phyloP scores from a whole-genome alignment of 2,888 invertebrate genomes.

The Allolobophora icterica region DNA sequence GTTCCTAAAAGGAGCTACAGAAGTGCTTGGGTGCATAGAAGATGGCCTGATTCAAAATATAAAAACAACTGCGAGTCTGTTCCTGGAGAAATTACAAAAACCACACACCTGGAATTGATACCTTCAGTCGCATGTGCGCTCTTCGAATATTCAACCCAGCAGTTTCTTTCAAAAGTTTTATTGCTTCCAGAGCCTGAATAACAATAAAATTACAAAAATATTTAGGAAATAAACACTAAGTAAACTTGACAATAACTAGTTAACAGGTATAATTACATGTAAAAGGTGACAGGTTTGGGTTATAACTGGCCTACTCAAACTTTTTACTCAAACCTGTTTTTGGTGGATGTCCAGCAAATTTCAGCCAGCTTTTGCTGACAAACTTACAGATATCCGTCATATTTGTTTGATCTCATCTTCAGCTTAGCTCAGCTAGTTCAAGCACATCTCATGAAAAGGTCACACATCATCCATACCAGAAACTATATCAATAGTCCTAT shows the following conservation, averaged over 20 bases:
- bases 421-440: background rate
- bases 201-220: background rate
- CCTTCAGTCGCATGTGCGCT: conserved; percentile 90
- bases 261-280: background rate
- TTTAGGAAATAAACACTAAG: background rate
- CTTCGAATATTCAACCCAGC: conserved; percentile 82
- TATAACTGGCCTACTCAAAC: too few species aligned
- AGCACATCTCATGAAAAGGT: too few species aligned
- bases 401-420: background rate
- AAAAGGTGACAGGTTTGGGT: too few species aligned
- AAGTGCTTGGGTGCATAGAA: background rate
- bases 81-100: background rate
- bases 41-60: background rate
- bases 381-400: background rate
- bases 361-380: background rate
- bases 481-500: too few species aligned
- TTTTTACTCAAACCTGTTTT: too few species aligned
- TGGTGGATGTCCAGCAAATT: background rate
- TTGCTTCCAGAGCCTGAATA: conserved; percentile 82
- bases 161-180: conserved; percentile 80
- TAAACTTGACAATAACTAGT: background rate
- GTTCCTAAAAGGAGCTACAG: background rate
- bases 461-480: too few species aligned
- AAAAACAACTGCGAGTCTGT: background rate
- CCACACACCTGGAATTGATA: conserved; percentile 71